These are phyloP conservation scores for Rotaria magnacalcarata DNA, from an alignment of 2,888 invertebrate genomes.

Conservation along the genomic window DNA sequence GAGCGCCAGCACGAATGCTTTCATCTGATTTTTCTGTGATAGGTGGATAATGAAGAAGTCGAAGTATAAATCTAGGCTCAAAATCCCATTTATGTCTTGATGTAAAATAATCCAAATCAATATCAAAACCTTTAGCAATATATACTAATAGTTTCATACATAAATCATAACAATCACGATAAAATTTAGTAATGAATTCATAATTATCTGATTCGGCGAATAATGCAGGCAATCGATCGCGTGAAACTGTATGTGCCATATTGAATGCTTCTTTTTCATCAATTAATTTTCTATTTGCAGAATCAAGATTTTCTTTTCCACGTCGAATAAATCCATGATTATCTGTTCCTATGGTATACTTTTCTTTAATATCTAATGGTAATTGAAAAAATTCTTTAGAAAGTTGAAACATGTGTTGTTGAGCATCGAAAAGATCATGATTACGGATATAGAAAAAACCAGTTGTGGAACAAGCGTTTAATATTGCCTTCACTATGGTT, in stretches of 20 bases:
- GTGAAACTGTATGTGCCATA: neutral
- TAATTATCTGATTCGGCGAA: neutral
- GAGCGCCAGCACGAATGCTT: neutral
- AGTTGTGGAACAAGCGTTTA: neutral
- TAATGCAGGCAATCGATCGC: neutral
- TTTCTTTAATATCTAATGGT: neutral
- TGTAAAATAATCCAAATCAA: slow-evolving; percentile 10
- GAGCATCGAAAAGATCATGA: neutral
- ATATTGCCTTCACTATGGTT: neutral
- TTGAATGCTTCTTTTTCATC: slow-evolving; percentile 34
- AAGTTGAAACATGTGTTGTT: neutral
- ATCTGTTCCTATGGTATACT: neutral
- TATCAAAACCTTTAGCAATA: neutral
- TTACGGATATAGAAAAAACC: slow-evolving; percentile 17
- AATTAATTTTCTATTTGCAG: neutral
- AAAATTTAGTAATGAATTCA: neutral
- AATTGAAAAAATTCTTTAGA: slow-evolving; percentile 5
- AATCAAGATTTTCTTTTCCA: neutral
- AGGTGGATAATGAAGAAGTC: slow-evolving; percentile 19
- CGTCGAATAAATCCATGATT: neutral
- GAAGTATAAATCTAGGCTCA: neutral
- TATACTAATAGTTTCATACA: slow-evolving; percentile 1
- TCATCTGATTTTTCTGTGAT: neutral
- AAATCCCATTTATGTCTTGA: neutral
- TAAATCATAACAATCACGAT: neutral